phyloP scores from a whole-genome alignment of 2,888 invertebrate species.

The Acleris holmiana region DNA sequence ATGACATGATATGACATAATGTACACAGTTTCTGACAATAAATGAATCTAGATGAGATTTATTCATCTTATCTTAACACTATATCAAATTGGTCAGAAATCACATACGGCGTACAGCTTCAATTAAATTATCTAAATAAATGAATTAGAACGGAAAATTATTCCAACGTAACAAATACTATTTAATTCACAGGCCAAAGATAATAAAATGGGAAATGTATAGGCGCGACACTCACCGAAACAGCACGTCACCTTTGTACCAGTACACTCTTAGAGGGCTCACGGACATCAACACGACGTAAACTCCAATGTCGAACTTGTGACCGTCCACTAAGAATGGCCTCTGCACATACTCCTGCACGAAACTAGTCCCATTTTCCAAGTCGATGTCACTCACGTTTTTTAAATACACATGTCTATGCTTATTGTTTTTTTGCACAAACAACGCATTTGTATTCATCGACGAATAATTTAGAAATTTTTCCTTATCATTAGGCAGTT shows the following conservation, averaged over 20 bases:
- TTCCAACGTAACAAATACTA: slow-evolving; percentile 28
- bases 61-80: too few relatives aligned
- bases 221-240: slow-evolving; percentile 86
- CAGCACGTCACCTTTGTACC: slow-evolving; percentile 94
- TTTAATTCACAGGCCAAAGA: slow-evolving; percentile 25
- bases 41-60: too few relatives aligned
- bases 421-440: slow-evolving; percentile 96
- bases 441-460: slow-evolving; percentile 87
- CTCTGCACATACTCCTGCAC: slow-evolving; percentile 95
- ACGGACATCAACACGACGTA: slow-evolving; percentile 96
- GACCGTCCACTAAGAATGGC: slow-evolving; percentile 95
- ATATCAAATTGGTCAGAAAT: too few relatives aligned
- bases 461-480: slow-evolving; percentile 88
- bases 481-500: slow-evolving; percentile 90
- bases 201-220: background rate
- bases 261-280: slow-evolving; percentile 94
- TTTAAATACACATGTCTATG: slow-evolving; percentile 94
- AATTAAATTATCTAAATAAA: background rate
- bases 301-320: slow-evolving; percentile 98
- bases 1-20: too few relatives aligned
- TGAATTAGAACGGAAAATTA: slow-evolving; percentile 30
- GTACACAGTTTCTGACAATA: too few relatives aligned
- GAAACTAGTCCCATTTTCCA: slow-evolving; percentile 89
- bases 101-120: too few relatives aligned
- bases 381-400: slow-evolving; percentile 88